Base-by-base conservation (phyloP, 2,113 vertebrate species). In the Sapajus apella region DNA sequence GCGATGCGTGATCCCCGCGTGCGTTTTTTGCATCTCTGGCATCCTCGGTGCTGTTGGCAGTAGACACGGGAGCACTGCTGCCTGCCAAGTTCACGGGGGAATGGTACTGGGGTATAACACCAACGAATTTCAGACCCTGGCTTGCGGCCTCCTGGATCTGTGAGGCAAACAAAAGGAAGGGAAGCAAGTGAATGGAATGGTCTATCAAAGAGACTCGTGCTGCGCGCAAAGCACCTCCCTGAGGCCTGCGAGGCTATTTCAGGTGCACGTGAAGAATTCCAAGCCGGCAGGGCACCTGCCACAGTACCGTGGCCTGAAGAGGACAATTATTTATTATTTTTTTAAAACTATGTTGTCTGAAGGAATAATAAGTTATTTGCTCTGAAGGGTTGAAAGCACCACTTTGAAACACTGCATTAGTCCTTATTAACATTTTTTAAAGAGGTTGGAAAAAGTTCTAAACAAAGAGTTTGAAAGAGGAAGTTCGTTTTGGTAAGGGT, bases 81-180 rank as follows among this genome's bases (percentile, higher is more conserved):
- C 98, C 97, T 32, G 97, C 97, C 12, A 97, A 97, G 94, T 92
- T 96, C 96, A 56, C 97, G 32, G 96, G 95, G 95, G 98, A 98
- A 40, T 97, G 98, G 27, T 99, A 99, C 94, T 99, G 99, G 97
- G 99, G 99, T 91, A 99, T 98, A 75, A 99, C 99, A 66, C 99
- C 99, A n/a, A 99, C 99, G 88, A 99, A 99, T 97, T 99, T 98
- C 98, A 99, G 99, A 82, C 99, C 99, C 96, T 98, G 99, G 97
- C 99, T 99, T 16, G 99, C 99, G 14, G 99, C 99, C 91, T 99
- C 99, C 98, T 99, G 99, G 98, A 99, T 99, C 99, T 99, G 99
- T 98, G 98, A 98, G 97, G 96, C 68, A 97, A 96, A 97, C 95
- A 88, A 97, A 61, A 92, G 0, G 58, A 70, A 94, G 66, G 50